phyloP scores from a whole-genome alignment of 23 tunicate species.

The Aplidium turbinatum region DNA sequence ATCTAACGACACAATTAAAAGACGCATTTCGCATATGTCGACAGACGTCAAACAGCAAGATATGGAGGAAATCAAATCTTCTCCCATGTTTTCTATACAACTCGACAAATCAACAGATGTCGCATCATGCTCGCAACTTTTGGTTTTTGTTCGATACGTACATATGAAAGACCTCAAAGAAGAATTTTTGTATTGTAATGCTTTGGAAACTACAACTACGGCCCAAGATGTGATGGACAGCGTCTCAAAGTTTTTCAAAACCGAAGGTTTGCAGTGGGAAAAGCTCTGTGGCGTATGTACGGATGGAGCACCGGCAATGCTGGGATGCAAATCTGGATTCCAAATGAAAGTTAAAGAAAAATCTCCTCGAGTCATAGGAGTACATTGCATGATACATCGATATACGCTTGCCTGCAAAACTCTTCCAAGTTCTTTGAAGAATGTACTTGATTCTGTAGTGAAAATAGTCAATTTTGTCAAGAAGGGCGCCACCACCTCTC shows the following conservation, averaged over 20 bases:
- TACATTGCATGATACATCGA: constrained; percentile 46
- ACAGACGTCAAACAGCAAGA: constrained; percentile 36
- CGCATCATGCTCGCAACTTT: constrained; percentile 53
- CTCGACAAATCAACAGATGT: constrained; percentile 33
- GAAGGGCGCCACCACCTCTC: constrained; percentile 17
- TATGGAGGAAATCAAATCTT: constrained; percentile 32
- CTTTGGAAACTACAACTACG: constrained; percentile 37
- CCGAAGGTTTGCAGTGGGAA: constrained; percentile 41
- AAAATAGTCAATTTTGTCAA: constrained; percentile 50
- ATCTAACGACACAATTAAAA: constrained; percentile 18
- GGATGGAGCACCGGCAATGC: constrained; percentile 36
- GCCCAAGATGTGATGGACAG: constrained; percentile 41
- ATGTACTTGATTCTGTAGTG: constrained; percentile 42
- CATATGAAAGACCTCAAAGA: constrained; percentile 47
- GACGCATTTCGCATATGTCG: constrained; percentile 34
- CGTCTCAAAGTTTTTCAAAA: constrained; percentile 25
- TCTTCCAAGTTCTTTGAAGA: constrained; percentile 28
- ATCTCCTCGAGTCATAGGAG: constrained; percentile 39
- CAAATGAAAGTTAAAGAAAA: constrained; percentile 55
- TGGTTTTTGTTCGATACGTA: constrained; percentile 55
- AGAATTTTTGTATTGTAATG: constrained; percentile 36
- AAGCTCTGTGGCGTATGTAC: constrained; percentile 56
- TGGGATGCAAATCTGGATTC: constrained; percentile 50
- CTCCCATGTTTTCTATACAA: constrained; percentile 30
- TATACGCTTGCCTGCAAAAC: constrained; percentile 57